phyloP scores from a whole-genome alignment of 2,797 vertebrate species.

The Rhincodon typus region DNA sequence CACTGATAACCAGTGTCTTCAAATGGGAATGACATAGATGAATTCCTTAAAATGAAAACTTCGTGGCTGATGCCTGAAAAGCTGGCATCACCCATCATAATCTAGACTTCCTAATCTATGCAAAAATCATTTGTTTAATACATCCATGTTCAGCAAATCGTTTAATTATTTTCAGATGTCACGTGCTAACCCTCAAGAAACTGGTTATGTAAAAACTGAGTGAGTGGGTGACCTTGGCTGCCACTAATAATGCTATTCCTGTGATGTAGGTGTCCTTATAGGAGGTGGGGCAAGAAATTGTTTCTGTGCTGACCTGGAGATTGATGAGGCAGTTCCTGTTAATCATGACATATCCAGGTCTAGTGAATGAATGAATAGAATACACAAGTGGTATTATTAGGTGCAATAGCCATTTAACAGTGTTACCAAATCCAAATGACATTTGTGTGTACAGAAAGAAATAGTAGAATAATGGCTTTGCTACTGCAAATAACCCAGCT shows the following conservation, averaged over 20 bases:
- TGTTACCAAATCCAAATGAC: too few relatives aligned
- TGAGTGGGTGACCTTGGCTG: too few relatives aligned
- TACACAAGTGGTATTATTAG: too few relatives aligned
- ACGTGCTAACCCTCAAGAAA: background rate
- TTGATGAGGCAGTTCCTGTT: background rate
- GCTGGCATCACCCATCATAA: background rate
- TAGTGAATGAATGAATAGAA: too few relatives aligned
- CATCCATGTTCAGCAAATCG: background rate
- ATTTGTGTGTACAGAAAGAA: too few relatives aligned
- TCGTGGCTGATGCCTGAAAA: background rate
- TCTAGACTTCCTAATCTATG: background rate
- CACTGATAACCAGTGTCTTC: background rate
- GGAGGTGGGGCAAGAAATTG: background rate
- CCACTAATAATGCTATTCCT: background rate
- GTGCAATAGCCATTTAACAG: too few relatives aligned
- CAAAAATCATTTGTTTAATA: background rate
- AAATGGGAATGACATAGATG: background rate
- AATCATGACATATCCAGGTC: background rate
- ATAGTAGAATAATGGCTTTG: too few relatives aligned
- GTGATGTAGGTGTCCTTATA: background rate
- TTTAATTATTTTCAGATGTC: background rate
- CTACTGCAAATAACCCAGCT: too few relatives aligned
- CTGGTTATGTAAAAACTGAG: background rate
- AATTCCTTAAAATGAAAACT: background rate
- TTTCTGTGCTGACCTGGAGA: background rate